phyloP scores from a whole-genome alignment of 2,888 invertebrate genomes.

The Pristionchus fissidentatus region DNA sequence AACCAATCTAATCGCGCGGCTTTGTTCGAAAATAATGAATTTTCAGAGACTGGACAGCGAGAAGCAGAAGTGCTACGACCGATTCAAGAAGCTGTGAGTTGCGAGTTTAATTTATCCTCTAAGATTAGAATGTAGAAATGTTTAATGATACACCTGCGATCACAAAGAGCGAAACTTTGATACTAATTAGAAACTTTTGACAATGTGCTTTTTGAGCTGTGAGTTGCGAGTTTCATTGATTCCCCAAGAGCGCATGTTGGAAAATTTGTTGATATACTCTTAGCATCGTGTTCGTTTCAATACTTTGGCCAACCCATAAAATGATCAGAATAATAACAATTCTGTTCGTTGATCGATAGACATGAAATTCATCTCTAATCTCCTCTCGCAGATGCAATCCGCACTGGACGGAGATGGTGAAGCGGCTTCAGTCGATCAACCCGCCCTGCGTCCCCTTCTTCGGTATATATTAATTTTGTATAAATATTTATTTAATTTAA shows the following conservation, averaged over 20 bases:
- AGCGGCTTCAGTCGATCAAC: constrained; percentile 92
- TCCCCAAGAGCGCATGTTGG: too few relatives aligned
- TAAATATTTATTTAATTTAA: neutral
- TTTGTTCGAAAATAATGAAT: neutral
- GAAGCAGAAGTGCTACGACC: constrained; percentile 87
- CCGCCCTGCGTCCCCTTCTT: constrained; percentile 97
- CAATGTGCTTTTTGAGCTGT: too few relatives aligned
- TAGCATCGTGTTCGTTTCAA: too few relatives aligned
- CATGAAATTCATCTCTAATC: constrained; percentile 80
- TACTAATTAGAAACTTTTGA: too few relatives aligned
- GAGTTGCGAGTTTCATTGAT: too few relatives aligned
- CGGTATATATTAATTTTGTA: constrained; percentile 52
- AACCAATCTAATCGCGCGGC: neutral
- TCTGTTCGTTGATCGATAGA: constrained; percentile 75
- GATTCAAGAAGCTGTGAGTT: constrained; percentile 81
- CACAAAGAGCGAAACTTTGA: too few relatives aligned
- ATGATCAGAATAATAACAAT: neutral
- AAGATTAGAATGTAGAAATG: neutral
- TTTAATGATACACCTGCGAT: neutral
- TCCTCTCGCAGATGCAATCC: constrained; percentile 87
- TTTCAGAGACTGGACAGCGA: constrained; percentile 77
- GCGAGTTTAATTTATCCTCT: neutral
- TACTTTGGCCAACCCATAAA: too few relatives aligned
- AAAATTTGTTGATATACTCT: too few relatives aligned
- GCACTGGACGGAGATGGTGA: constrained; percentile 92